Base-by-base conservation (phyloP, 2,113 vertebrate species). In the Miniopterus natalensis region DNA sequence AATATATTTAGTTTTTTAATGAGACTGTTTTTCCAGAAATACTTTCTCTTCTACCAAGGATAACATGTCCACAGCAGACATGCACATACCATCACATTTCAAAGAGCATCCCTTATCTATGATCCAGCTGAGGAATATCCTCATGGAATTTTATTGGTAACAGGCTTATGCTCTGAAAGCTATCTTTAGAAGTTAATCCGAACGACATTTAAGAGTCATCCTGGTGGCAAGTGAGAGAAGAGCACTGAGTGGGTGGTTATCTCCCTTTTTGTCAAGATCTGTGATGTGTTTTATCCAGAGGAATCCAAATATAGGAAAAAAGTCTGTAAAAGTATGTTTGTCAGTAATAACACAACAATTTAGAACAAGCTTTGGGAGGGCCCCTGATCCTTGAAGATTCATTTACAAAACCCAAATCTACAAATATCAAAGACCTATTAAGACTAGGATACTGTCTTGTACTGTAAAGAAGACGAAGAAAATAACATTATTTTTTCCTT, bases 271-370 rank as follows among this genome's bases (percentile, higher is more conserved):
- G 27, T 92, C 40, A 71, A 66, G 51, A 77, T 51, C 40, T 79
- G n/a, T 74, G 68, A 83, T 47, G 25, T 25, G 14, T 80, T 79
- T 84, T 90, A 84, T 65, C 31, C 57, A 92, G 36, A 23, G 65
- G 70, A 97, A 74, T 57, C 57, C 57, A 96, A 90, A 71, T n/a
- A 84, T 3, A 66, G 7, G 53, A 40, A 27, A 81, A 11, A 42
- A 63, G 21, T 89, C 57, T 70, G 2, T 70, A 45, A 96, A 23
- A 63, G 3, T 13, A 45, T 78, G 63, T 1, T 4, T 55, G 20
- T 80, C 40, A 25, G 18, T 21, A 61, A 40, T 14, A 77, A 51
- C 40, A 27, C 88, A 88, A n/a, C 8, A 90, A 79, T 21, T 70
- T 84, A 77, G 14, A 77, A 27, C 11, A 63, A 47, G 40, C 29